Base-by-base conservation (phyloP, 2,888 invertebrate species). In the Hydrotaea diabolus region DNA sequence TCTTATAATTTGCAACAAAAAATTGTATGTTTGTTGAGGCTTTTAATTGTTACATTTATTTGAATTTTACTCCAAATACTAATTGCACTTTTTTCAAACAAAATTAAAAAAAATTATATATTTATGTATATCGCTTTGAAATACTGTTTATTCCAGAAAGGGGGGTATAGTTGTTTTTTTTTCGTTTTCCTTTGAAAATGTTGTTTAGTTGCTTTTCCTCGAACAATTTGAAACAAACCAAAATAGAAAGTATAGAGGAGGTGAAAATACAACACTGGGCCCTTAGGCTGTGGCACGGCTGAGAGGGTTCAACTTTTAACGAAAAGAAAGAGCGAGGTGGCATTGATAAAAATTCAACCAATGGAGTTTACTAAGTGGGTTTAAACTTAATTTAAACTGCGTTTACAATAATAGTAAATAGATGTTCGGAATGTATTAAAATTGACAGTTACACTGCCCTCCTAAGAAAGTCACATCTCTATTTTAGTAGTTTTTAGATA, bases 31-130 rank as follows among this genome's bases (percentile, higher is more conserved):
- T 80, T 80, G 82, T 85, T 88, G 80, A 80, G 84, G 84, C 86
- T 89, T 86, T 85, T 86, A 89, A 86, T 88, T 85, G 73, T 86
- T 82, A 76, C 82, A 82, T 85, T 83, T 73, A 69, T 75, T 78
- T 86, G 85, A 80, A 85, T 86, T 15, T 59, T 80, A 85, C 83
- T 80, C 80, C 82, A 83, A 87, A 77, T 86, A 84, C 82, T 87
- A 86, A 87, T 87, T 87, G 87, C 86, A 87, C 87, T 87, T 87
- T 86, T 86, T 82, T 82, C 71, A 80, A 73, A 76, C 57, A 19
- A 76, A 57, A 69, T 73, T 31, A 64, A 77, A 31, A 77, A 31
- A 31, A 31, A 31, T 31, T 2, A 31, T 4, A 78, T 59, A 55
- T n/a, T n/a, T n/a, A n/a, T n/a, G n/a, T n/a, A 78, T 59, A 21